Conservation (phyloP, 2,888 invertebrate species). For the Linnaemya tessellans region DNA sequence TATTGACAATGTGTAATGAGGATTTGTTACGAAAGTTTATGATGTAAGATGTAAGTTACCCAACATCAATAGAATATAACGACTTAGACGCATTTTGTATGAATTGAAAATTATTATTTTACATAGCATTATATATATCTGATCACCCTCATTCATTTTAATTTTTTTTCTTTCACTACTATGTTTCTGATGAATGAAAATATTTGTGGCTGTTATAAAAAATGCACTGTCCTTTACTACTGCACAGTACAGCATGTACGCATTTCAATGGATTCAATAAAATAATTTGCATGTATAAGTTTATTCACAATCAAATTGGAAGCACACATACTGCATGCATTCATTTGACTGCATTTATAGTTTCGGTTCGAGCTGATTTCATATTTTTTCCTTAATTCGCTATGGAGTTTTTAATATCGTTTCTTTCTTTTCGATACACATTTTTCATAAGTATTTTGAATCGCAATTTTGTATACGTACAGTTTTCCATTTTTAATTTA, state of each 20-base stretch:
- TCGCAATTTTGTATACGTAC: not conserved
- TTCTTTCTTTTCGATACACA: not conserved
- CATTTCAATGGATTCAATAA: not conserved
- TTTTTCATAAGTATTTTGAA: constrained; percentile 15
- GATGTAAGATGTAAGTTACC: no score
- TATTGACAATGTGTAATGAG: no score
- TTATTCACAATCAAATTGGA: not conserved
- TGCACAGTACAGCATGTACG: not conserved
- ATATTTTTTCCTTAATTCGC: constrained; percentile 36
- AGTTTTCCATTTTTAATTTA: constrained; percentile 37
- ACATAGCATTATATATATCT: no score
- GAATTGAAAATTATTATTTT: no score
- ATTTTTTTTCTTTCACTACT: not conserved
- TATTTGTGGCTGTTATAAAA: not conserved
- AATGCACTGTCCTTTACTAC: not conserved
- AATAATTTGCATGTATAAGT: not conserved
- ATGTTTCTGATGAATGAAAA: not conserved
- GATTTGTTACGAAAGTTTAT: no score
- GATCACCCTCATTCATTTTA: not conserved
- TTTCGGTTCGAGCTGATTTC: not conserved
- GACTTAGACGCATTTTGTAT: no score
- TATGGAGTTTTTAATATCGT: constrained; percentile 25
- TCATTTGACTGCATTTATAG: not conserved
- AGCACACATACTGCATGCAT: no score
- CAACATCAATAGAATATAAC: no score